phyloP scores from a whole-genome alignment of 2,888 invertebrate genomes.

The Eupithecia abbreviata region DNA sequence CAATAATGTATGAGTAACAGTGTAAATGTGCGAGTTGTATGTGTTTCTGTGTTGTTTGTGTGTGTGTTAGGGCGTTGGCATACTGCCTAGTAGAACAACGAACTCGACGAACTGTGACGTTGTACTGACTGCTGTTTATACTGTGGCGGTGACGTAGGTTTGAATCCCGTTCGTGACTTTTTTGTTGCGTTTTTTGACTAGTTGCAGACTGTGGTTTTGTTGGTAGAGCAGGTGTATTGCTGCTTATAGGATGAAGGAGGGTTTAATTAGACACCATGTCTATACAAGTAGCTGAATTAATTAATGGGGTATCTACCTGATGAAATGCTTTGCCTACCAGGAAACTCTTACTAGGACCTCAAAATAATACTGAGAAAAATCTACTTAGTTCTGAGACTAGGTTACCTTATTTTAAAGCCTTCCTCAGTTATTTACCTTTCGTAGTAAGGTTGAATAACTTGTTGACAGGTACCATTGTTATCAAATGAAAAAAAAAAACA shows the following conservation, averaged over 20 bases:
- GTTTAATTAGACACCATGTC: background rate
- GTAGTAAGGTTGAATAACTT: background rate
- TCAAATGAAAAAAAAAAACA: background rate
- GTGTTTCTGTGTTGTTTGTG: conserved; percentile 44
- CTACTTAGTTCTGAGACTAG: background rate
- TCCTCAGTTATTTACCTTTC: background rate
- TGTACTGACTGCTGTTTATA: conserved; percentile 40
- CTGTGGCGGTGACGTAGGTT: conserved; percentile 10
- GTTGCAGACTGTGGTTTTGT: background rate
- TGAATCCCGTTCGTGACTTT: conserved; percentile 7
- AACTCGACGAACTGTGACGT: conserved; percentile 74
- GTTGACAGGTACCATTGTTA: background rate
- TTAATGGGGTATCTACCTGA: background rate
- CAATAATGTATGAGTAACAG: background rate
- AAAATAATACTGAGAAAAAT: background rate
- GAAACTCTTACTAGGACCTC: background rate
- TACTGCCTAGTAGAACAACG: conserved; percentile 82
- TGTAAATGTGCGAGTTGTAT: background rate
- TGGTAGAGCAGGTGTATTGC: background rate
- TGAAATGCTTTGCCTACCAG: background rate
- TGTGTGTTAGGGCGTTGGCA: conserved; percentile 72
- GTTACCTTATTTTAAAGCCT: background rate
- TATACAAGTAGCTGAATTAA: background rate
- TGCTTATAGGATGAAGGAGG: too few relatives aligned
- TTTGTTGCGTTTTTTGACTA: background rate